phyloP scores from a whole-genome alignment of 2,888 invertebrate species.

The Stenotaenia linearis region DNA sequence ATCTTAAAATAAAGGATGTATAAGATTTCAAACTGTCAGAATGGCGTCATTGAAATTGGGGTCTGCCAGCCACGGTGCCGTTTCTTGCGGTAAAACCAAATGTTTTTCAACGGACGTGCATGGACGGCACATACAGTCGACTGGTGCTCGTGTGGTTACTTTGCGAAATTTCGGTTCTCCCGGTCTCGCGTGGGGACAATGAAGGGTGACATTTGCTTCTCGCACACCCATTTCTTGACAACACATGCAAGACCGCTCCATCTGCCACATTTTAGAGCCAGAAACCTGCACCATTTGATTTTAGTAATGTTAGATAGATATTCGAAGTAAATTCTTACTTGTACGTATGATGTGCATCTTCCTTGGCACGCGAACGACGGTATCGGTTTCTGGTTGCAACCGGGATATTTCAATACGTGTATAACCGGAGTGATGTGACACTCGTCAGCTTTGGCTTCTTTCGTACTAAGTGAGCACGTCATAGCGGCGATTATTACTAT shows the following conservation, averaged over 20 bases:
- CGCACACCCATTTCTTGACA: conserved; percentile 90
- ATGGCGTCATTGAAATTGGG: background rate
- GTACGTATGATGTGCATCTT: conserved; percentile 82
- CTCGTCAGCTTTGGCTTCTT: conserved; percentile 56
- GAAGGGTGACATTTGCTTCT: conserved; percentile 79
- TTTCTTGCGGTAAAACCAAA: conserved; percentile 81
- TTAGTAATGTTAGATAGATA: background rate
- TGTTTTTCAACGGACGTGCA: conserved; percentile 84
- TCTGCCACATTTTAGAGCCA: conserved; percentile 92
- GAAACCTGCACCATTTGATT: conserved; percentile 61
- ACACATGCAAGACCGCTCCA: conserved; percentile 91
- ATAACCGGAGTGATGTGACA: conserved; percentile 88
- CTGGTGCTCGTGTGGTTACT: conserved; percentile 69
- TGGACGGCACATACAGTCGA: conserved; percentile 91
- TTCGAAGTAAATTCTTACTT: conserved; percentile 55
- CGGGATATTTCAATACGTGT: conserved; percentile 82
- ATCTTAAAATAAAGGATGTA: background rate
- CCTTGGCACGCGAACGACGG: conserved; percentile 90
- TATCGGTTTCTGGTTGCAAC: conserved; percentile 86
- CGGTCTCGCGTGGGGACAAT: conserved; percentile 80
- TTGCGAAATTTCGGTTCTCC: conserved; percentile 66
- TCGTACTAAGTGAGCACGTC: conserved; percentile 10
- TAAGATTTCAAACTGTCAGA: background rate
- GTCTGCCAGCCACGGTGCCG: conserved; percentile 54
- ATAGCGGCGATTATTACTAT: conserved; percentile 27